These are phyloP conservation scores for Pantherophis alleghaniensis DNA, from an alignment of 2,797 vertebrate genomes.

Conservation along the genomic window DNA sequence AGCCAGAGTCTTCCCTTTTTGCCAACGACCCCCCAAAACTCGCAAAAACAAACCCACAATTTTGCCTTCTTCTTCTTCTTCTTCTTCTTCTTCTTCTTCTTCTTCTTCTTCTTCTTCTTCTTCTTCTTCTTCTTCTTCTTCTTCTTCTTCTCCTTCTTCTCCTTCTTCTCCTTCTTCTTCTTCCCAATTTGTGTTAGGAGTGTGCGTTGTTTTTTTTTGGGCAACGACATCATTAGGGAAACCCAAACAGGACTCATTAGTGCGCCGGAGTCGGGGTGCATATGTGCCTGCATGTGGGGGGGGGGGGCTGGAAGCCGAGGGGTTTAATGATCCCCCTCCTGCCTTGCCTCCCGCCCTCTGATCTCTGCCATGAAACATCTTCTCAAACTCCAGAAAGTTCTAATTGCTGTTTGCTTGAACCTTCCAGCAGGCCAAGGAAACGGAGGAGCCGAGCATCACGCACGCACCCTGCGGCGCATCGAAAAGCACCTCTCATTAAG, in stretches of 20 bases:
- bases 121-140: too few relatives aligned
- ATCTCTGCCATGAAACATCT: background rate
- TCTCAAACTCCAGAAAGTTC: background rate
- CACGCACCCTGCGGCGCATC: too few relatives aligned
- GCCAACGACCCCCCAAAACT: background rate
- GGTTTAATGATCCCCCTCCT: background rate
- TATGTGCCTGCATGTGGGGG: background rate
- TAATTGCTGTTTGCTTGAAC: background rate
- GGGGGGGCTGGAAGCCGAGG: background rate
- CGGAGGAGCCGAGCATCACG: accelerated
- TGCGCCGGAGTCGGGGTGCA: background rate
- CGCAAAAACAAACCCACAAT: background rate
- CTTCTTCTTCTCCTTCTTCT: too few relatives aligned
- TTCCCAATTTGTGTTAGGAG: background rate
- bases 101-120: too few relatives aligned
- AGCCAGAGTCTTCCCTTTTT: too few relatives aligned
- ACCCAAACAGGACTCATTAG: background rate
- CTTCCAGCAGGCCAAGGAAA: accelerated
- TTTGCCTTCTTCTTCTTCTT: too few relatives aligned
- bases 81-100: too few relatives aligned
- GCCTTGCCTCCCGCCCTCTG: background rate
- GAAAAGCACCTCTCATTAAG: background rate
- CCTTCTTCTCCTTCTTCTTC: too few relatives aligned
- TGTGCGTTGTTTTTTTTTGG: background rate
- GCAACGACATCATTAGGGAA: background rate